A percentile compares a stretch with the other conserved stretches of the same genome.
Evolutionary conservation across 2,888 invertebrate species (phyloP).

Genomic region (Cryptosula pallasiana): DNA sequence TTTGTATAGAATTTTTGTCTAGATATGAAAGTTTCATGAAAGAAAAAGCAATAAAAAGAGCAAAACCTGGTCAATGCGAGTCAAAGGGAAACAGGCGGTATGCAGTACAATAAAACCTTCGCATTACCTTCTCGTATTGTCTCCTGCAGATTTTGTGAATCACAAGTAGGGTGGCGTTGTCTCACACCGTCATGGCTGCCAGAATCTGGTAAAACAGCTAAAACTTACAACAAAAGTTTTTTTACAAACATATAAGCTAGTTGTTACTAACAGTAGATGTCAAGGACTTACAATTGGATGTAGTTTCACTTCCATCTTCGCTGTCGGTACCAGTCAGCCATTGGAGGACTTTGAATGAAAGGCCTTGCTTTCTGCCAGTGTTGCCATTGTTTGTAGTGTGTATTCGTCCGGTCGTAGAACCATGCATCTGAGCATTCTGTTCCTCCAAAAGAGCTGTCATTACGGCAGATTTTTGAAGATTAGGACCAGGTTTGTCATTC

Average conservation of each 20-base stretch:
- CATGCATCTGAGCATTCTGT: conserved; percentile 12
- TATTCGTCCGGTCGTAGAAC: not conserved
- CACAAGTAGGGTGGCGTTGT: not conserved
- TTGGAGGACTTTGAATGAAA: conserved; percentile 22
- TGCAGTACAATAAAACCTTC: no score
- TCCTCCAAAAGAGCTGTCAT: conserved; percentile 22
- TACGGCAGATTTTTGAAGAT: conserved; percentile 24
- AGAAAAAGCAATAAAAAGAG: no score
- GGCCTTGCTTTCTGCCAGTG: conserved; percentile 17
- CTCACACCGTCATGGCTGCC: not conserved
- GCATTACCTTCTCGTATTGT: conserved; percentile 18
- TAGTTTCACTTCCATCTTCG: conserved; percentile 4
- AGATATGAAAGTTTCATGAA: no score
- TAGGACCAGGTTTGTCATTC: conserved; percentile 17
- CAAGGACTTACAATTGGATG: conserved; percentile 17
- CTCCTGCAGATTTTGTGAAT: not conserved
- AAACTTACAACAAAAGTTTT: no score
- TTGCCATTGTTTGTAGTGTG: not conserved
- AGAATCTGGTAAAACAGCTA: not conserved
- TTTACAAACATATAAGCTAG: no score
- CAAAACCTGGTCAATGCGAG: no score
- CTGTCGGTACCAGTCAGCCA: conserved; percentile 15
- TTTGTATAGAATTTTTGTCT: no score
- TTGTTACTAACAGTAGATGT: no score
- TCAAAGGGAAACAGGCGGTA: no score